phyloP scores from a whole-genome alignment of 2,888 invertebrate genomes.

The Cyaniris semiargus region DNA sequence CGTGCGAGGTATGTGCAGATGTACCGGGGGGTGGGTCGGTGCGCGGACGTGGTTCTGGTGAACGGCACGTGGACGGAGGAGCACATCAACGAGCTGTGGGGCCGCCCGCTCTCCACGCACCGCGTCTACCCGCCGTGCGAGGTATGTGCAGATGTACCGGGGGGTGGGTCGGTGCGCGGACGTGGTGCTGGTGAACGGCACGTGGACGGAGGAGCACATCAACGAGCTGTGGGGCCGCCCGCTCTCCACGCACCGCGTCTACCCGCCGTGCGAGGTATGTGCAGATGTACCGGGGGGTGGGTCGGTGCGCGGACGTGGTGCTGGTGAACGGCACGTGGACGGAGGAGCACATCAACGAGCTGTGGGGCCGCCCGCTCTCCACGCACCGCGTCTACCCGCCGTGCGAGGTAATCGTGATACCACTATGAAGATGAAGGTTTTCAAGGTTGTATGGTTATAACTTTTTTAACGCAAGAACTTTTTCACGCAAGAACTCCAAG shows the following conservation, averaged over 20 bases:
- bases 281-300: too few relatives aligned
- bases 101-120: constrained; percentile 83
- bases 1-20: constrained; percentile 54
- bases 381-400: constrained; percentile 95
- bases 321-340: constrained; percentile 99
- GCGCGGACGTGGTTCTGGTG: constrained; percentile 92
- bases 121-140: constrained; percentile 92
- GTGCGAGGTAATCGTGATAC: background rate
- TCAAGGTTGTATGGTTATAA: too few relatives aligned
- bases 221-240: constrained; percentile 87
- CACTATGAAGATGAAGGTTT: too few relatives aligned
- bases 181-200: constrained; percentile 96
- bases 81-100: constrained; percentile 92
- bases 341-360: constrained; percentile 91
- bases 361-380: constrained; percentile 86
- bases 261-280: constrained; percentile 84
- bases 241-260: constrained; percentile 87
- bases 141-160: background rate
- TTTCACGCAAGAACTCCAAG: too few relatives aligned
- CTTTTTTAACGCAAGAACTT: too few relatives aligned
- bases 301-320: constrained; percentile 84
- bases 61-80: constrained; percentile 98
- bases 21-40: too few relatives aligned
- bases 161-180: constrained; percentile 74
- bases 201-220: constrained; percentile 98